phyloP scores from a whole-genome alignment of 2,797 vertebrate genomes.

The Pterois miles region DNA sequence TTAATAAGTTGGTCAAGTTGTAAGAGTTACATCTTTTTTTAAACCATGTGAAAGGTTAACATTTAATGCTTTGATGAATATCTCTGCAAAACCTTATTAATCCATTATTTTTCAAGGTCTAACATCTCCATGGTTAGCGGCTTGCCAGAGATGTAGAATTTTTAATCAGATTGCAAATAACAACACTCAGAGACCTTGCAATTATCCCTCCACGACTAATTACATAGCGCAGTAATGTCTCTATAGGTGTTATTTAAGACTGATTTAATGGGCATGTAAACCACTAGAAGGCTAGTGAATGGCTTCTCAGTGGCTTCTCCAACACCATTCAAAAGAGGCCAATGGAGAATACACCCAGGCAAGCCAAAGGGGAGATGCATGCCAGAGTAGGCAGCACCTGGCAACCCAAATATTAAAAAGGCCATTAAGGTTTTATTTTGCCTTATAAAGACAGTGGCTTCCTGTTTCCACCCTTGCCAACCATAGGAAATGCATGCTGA shows the following conservation, averaged over 20 bases:
- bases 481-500: conserved; percentile 27
- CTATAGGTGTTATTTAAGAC: conserved; percentile 61
- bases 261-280: conserved; percentile 74
- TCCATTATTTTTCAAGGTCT: conserved; percentile 44
- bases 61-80: conserved; percentile 23
- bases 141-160: conserved; percentile 38
- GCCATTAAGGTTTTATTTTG: conserved; percentile 63
- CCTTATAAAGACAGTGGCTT: conserved; percentile 64
- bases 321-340: conserved; percentile 51
- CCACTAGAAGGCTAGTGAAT: conserved; percentile 63
- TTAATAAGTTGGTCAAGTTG: conserved; percentile 12
- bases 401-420: conserved; percentile 76
- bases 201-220: conserved; percentile 60
- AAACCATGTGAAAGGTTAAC: conserved; percentile 18
- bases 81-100: conserved; percentile 37
- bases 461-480: conserved; percentile 53
- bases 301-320: conserved; percentile 52
- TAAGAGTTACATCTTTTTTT: not conserved
- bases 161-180: conserved; percentile 61
- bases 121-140: conserved; percentile 45
- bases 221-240: conserved; percentile 64
- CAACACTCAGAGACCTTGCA: conserved; percentile 63
- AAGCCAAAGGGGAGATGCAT: conserved; percentile 55
- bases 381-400: conserved; percentile 61
- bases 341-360: conserved; percentile 20